A percentile compares a stretch with the other conserved stretches of the same genome.
phyloP scores from a whole-genome alignment of 2,797 vertebrate species.

The Cossypha polioptera region DNA sequence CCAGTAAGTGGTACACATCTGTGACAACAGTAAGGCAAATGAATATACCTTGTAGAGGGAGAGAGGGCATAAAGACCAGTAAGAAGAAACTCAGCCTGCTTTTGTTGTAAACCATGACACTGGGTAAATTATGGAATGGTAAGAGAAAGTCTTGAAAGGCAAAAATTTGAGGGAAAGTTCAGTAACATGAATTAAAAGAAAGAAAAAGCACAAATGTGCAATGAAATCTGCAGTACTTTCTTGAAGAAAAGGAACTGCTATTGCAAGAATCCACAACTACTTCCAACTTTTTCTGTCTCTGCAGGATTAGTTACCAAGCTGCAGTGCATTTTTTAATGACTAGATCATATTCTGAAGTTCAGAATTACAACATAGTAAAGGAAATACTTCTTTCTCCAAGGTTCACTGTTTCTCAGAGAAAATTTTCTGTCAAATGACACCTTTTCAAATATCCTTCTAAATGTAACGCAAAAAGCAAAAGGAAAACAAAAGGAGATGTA shows the following conservation, averaged over 20 bases:
- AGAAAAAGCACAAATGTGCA: background rate
- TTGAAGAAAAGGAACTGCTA: background rate
- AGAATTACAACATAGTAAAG: background rate
- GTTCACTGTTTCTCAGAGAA: background rate
- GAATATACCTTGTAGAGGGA: background rate
- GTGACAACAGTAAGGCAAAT: background rate
- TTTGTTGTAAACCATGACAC: background rate
- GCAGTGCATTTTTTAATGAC: background rate
- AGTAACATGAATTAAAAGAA: background rate
- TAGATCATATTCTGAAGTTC: background rate
- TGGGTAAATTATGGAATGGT: background rate
- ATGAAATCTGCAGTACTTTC: background rate
- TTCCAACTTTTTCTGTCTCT: background rate
- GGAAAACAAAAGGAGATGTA: background rate
- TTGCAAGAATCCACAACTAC: background rate
- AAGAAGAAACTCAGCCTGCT: background rate
- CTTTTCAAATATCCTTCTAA: background rate
- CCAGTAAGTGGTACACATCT: background rate
- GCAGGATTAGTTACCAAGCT: background rate
- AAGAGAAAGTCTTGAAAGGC: background rate
- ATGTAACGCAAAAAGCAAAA: background rate
- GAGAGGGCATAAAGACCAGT: background rate
- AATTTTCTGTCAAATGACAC: background rate
- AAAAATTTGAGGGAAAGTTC: background rate
- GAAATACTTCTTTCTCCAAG: background rate